Conservation (phyloP, 2,797 vertebrate genomes). For the Lepus townsendii region DNA sequence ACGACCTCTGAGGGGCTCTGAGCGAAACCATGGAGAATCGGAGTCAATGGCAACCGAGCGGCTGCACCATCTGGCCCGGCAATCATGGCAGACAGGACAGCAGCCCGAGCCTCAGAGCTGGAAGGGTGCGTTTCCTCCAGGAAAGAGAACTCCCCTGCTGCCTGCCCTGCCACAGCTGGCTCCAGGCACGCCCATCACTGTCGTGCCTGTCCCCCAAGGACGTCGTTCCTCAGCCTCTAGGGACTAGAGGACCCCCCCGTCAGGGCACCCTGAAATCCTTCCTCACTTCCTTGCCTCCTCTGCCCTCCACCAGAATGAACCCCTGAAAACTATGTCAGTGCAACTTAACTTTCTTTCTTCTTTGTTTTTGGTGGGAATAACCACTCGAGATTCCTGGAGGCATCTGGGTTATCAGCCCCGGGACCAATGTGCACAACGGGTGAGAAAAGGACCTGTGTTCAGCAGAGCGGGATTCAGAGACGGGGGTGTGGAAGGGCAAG, state of each 20-base stretch:
- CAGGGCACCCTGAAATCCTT: neutral
- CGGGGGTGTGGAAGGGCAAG: neutral
- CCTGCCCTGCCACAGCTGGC: neutral
- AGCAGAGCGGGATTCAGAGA: slow-evolving; percentile 49
- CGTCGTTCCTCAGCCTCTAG: neutral
- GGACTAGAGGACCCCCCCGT: neutral
- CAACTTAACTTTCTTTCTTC: slow-evolving; percentile 47
- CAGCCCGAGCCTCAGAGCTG: neutral
- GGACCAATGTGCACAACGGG: slow-evolving; percentile 22
- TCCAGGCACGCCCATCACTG: neutral
- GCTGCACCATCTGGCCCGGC: neutral
- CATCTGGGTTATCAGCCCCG: neutral
- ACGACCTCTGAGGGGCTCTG: slow-evolving; percentile 53
- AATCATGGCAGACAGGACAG: slow-evolving; percentile 9
- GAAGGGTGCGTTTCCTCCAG: slow-evolving; percentile 10
- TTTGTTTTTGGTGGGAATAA: slow-evolving; percentile 67
- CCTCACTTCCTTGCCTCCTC: slow-evolving; percentile 29
- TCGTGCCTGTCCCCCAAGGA: neutral
- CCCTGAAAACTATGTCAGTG: slow-evolving; percentile 43
- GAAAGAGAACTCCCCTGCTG: neutral
- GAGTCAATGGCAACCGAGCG: neutral
- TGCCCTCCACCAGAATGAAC: slow-evolving; percentile 10
- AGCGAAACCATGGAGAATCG: slow-evolving; percentile 52
- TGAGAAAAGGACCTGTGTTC: slow-evolving; percentile 42
- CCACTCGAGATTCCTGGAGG: slow-evolving; percentile 57